Evolutionary conservation across 2,113 vertebrate species (phyloP).

Genomic region (Gracilinanus agilis): DNA sequence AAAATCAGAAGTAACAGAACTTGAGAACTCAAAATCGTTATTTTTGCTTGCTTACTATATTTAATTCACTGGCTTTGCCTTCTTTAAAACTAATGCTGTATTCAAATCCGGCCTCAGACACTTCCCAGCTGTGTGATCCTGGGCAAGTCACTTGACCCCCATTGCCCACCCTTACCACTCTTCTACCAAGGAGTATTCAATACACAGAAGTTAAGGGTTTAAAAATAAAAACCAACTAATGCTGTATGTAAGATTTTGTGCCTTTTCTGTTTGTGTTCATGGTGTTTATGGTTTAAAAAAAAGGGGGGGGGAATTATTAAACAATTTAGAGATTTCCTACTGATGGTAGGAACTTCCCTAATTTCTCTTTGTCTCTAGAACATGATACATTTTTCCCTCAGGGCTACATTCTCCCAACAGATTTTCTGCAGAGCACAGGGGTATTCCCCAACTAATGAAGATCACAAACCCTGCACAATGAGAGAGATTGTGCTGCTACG

Average conservation of each 20-base stretch:
- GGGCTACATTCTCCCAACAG: background rate
- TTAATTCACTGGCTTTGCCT: background rate
- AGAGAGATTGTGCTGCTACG: background rate
- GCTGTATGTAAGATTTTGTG: background rate
- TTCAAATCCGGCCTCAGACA: too few species aligned
- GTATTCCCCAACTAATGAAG: background rate
- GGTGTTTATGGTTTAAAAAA: background rate
- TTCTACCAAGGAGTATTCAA: too few species aligned
- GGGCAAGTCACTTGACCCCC: too few species aligned
- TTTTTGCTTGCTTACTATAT: background rate
- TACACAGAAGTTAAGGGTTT: too few species aligned
- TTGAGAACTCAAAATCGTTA: background rate
- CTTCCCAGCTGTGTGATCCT: too few species aligned
- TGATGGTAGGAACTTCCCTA: background rate
- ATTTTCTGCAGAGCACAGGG: background rate
- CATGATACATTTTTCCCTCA: background rate
- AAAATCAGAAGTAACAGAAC: background rate
- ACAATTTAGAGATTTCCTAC: background rate
- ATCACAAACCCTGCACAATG: background rate
- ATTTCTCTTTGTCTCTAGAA: background rate
- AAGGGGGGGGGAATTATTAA: background rate
- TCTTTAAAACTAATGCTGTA: background rate
- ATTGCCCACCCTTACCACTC: too few species aligned
- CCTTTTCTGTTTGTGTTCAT: background rate
- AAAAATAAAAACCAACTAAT: too few species aligned